Percentiles rank a stretch among this genome's conserved stretches.
phyloP scores from a whole-genome alignment of 2,113 vertebrate species.

The Gorsachius goisagi region DNA sequence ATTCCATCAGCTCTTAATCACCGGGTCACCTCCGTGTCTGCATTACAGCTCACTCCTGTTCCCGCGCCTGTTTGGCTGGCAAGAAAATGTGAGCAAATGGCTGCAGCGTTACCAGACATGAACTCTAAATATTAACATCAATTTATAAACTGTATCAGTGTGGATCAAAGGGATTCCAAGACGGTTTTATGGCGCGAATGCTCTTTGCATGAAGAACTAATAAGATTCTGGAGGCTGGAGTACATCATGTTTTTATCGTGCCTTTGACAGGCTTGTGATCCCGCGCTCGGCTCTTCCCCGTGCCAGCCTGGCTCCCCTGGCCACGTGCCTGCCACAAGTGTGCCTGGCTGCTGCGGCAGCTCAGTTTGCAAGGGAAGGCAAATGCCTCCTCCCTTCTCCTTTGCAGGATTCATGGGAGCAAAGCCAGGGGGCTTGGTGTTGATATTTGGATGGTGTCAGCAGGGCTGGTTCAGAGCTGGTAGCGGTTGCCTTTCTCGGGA shows the following conservation, averaged over 20 bases:
- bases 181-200: not conserved
- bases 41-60: not conserved
- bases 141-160: conserved; percentile 58
- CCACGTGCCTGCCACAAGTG: not conserved
- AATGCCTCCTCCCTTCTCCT: not conserved
- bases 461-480: not conserved
- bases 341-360: not conserved
- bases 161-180: conserved; percentile 65
- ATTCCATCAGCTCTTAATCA: not conserved
- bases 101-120: conserved; percentile 31
- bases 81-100: conserved; percentile 40
- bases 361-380: not conserved
- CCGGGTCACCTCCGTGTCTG: not conserved
- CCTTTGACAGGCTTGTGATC: conserved; percentile 31
- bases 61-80: not conserved
- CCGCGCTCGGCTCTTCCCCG: not conserved
- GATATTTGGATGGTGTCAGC: not conserved
- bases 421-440: accelerated
- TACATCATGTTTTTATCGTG: conserved; percentile 36
- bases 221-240: conserved; percentile 42
- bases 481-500: too few relatives aligned
- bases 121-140: conserved; percentile 67
- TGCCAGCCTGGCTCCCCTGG: not conserved
- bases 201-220: conserved; percentile 55
- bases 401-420: not conserved